Evolutionary conservation across 2,888 invertebrate genomes (phyloP).

Genomic region (Agrochola lota): DNA sequence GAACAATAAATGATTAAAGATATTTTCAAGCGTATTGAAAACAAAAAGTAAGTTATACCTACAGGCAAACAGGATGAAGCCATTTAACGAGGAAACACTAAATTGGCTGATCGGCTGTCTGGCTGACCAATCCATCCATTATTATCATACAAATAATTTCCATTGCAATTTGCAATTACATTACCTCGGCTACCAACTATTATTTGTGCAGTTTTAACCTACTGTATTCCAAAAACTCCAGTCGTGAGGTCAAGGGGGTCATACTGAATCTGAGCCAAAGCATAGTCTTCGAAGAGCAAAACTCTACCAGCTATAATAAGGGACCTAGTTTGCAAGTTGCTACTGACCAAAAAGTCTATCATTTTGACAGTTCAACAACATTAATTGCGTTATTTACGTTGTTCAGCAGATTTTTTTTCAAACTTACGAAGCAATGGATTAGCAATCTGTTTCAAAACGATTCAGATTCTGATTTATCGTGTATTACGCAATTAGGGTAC

Average conservation of each 20-base stretch:
- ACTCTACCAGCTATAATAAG: background rate
- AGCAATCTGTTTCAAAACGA: too few species aligned
- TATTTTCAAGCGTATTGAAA: constrained; percentile 16
- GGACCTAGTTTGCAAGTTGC: too few species aligned
- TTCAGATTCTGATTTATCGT: too few species aligned
- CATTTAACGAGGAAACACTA: constrained; percentile 43
- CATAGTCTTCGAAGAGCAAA: background rate
- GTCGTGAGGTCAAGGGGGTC: constrained; percentile 39
- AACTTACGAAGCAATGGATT: too few species aligned
- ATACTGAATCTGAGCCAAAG: constrained; percentile 1
- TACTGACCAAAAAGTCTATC: too few species aligned
- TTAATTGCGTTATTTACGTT: too few species aligned
- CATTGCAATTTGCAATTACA: constrained; percentile 46
- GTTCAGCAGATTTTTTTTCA: too few species aligned
- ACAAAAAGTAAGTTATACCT: background rate
- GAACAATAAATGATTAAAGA: background rate
- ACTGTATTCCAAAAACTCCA: constrained; percentile 23
- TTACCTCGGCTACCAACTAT: constrained; percentile 31
- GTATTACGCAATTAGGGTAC: too few species aligned
- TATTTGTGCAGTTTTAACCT: constrained; percentile 33
- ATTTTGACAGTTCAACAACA: too few species aligned
- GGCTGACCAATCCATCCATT: constrained; percentile 16
- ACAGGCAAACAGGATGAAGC: constrained; percentile 37
- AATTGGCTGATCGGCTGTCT: constrained; percentile 26
- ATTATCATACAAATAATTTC: constrained; percentile 51